Evolutionary conservation across 2,797 vertebrate genomes (phyloP), one percentile per base, ranked within the genome.

Genomic region (Sciurus vulgaris): DNA sequence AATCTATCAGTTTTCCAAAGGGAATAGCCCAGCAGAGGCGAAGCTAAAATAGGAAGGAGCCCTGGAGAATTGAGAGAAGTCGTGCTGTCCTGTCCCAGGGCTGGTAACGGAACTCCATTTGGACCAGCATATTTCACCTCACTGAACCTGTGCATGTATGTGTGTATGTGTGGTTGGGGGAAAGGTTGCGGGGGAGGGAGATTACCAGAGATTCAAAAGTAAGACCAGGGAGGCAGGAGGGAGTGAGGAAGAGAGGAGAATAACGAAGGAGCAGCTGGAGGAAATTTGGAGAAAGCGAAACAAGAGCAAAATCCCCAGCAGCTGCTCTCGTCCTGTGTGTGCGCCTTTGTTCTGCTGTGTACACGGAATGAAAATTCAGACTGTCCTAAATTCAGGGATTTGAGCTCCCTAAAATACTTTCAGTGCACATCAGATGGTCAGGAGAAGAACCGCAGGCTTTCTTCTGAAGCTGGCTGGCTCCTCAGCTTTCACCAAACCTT

Each of bases 31-130:
- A 5, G 0, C 15, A 72, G 54, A 91, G 44, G 30, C 44, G 14
- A 51, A 63, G 69, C 59, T 87, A 56, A 74, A 20, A 15, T 9
- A 63, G 91, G 51, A 74, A 81, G 94, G 95, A 93, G 93, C 91
- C 92, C 95, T 54, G 61, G 47, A 95, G 95, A 93, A 93, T 78
- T 93, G 83, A 85, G 97, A 93, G 97, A 97, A 97, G 96, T 35
- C 85, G 33, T 35, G 6, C 82, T 78, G 77, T 72, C 35, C 0
- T 49, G 49, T 69, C 24, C 88, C 90, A 94, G 97, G 97, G 93
- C 84, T 89, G 82, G 73, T 94, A 59, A 90, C 35, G 74, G 93
- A 96, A 88, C 47, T 72, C 49, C 93, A 93, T 91, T 49, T 86
- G 89, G 72, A 96, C 83, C 20, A 87, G 35, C 95, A 82, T 59